Evolutionary conservation across 2,797 vertebrate genomes (phyloP).

Genomic region (Sebastolobus altivelis): DNA sequence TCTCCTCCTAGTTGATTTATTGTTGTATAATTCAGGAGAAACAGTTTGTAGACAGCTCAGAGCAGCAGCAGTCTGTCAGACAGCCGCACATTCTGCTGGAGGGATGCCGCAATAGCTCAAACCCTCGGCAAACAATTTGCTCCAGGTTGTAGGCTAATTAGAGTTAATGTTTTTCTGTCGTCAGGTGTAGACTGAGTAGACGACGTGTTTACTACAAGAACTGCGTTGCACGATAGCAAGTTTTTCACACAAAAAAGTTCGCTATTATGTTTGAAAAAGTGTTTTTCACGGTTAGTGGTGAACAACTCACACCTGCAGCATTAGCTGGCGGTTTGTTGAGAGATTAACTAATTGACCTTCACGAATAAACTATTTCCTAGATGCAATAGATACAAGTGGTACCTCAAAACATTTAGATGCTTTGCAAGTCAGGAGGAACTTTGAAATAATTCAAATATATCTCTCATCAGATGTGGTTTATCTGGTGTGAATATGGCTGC

Average conservation of each 20-base stretch:
- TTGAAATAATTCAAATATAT: neutral
- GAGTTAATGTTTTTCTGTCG: constrained; percentile 13
- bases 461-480: neutral
- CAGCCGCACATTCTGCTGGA: constrained; percentile 51
- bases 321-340: neutral
- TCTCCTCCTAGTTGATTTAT: neutral
- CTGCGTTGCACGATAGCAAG: neutral
- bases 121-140: constrained; percentile 41
- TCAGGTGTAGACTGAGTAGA: neutral
- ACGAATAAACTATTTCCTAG: rapidly evolving
- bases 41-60: constrained; percentile 48
- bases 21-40: neutral
- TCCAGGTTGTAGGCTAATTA: constrained; percentile 10
- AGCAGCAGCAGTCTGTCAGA: constrained; percentile 23
- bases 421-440: neutral
- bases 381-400: neutral
- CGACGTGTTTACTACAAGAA: neutral
- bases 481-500: neutral
- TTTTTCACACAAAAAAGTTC: constrained; percentile 30
- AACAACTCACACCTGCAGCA: constrained; percentile 45
- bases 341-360: neutral
- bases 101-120: constrained; percentile 70
- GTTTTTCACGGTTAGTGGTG: neutral
- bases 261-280: neutral
- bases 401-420: neutral